A percentile compares a stretch with the other conserved stretches of the same genome.
Evolutionary conservation across 2,113 vertebrate species (phyloP).

Genomic region (Manacus vitellinus): DNA sequence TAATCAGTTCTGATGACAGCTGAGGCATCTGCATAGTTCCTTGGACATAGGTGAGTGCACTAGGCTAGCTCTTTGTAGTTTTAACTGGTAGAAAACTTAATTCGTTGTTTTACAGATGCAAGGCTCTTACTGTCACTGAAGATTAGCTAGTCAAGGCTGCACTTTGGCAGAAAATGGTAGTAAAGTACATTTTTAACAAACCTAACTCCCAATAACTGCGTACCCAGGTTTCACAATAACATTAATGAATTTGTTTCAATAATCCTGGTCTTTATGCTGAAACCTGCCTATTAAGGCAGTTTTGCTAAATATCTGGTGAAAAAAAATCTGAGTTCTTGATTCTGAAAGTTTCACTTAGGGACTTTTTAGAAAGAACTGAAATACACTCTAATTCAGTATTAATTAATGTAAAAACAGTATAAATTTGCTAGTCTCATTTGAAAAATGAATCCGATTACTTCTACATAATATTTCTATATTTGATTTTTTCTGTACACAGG

Average conservation of each 20-base stretch:
- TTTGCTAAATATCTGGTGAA: background rate
- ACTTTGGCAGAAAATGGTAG: background rate
- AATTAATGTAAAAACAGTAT: background rate
- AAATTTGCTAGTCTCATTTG: background rate
- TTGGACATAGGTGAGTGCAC: accelerated
- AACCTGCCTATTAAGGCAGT: background rate
- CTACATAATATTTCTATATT: background rate
- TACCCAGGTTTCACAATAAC: background rate
- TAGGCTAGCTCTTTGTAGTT: background rate
- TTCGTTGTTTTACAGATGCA: background rate
- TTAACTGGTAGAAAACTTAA: background rate
- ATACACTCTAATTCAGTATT: background rate
- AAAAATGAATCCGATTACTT: background rate
- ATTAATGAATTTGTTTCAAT: background rate
- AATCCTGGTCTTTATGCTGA: background rate
- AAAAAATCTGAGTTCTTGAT: background rate
- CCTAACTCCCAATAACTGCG: background rate
- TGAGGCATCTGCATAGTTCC: background rate
- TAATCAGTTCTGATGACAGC: background rate
- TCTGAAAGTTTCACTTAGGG: background rate
- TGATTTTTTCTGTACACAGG: background rate
- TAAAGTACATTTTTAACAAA: background rate
- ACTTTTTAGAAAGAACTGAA: background rate
- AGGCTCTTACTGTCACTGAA: background rate
- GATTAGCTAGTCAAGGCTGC: background rate